A percentile compares a stretch with the other conserved stretches of the same genome.
Evolutionary conservation across 2,888 invertebrate species (phyloP).

Genomic region (Lymantria monacha): DNA sequence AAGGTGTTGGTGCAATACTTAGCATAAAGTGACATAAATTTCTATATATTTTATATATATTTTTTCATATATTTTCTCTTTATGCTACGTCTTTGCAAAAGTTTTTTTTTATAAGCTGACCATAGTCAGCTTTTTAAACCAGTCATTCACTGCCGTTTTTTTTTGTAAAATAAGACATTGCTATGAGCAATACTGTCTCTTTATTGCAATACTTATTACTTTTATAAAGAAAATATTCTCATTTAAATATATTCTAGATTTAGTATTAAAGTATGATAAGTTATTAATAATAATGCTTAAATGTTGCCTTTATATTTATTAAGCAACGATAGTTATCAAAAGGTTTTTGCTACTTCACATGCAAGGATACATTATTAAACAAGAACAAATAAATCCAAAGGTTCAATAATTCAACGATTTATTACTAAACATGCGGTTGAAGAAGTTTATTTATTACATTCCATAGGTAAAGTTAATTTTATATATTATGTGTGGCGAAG

Average conservation of each 20-base stretch:
- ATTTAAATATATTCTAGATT: slow-evolving; percentile 31
- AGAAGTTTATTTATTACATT: not conserved
- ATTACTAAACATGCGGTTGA: too few species aligned
- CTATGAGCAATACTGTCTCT: slow-evolving; percentile 57
- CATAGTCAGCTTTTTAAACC: slow-evolving; percentile 50
- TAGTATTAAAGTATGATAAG: slow-evolving; percentile 25
- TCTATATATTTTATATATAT: not conserved
- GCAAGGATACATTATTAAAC: not conserved
- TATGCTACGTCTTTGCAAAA: slow-evolving; percentile 46
- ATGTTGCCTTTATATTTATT: slow-evolving; percentile 27
- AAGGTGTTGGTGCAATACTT: slow-evolving; percentile 56
- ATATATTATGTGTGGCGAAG: too few species aligned
- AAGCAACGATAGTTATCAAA: slow-evolving; percentile 17
- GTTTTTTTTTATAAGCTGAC: slow-evolving; percentile 35
- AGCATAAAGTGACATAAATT: slow-evolving; percentile 46
- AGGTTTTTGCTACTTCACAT: not conserved
- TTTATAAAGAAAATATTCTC: slow-evolving; percentile 56
- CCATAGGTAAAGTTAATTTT: slow-evolving; percentile 6
- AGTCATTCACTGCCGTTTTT: slow-evolving; percentile 76
- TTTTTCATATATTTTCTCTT: slow-evolving; percentile 28
- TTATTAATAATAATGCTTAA: slow-evolving; percentile 23
- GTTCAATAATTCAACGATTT: too few species aligned
- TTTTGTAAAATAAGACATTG: slow-evolving; percentile 52
- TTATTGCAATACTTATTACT: slow-evolving; percentile 59
- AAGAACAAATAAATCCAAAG: not conserved